A percentile compares a stretch with the other conserved stretches of the same genome.
These are phyloP conservation scores for Coelogynopora nodosa DNA, from an alignment of 2,888 invertebrate genomes.

Conservation along the genomic window DNA sequence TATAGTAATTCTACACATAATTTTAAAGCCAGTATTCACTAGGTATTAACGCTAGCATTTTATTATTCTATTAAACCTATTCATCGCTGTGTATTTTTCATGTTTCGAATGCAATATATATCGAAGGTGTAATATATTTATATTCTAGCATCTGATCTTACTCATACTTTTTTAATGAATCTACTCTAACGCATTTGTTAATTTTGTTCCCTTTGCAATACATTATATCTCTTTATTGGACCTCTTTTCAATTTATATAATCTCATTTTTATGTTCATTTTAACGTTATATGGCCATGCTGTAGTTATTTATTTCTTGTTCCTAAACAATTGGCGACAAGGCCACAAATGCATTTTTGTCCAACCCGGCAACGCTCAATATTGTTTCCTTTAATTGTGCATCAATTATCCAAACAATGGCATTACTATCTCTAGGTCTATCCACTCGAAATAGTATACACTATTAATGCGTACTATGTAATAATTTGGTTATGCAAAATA, in stretches of 20 bases:
- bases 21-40: background rate
- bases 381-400: background rate
- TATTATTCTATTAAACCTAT: slow-evolving; percentile 16
- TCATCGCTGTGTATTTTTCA: no score
- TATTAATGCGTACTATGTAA: no score
- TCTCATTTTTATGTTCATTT: background rate
- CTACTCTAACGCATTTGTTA: slow-evolving; percentile 13
- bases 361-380: background rate
- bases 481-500: slow-evolving; percentile 5
- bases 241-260: background rate
- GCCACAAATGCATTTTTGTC: background rate
- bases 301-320: background rate
- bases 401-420: no score
- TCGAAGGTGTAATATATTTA: background rate
- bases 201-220: background rate
- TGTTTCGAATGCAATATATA: background rate
- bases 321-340: background rate
- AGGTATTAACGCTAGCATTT: slow-evolving; percentile 10
- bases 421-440: no score
- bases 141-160: background rate
- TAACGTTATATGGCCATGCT: no score
- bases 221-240: slow-evolving; percentile 20
- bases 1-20: background rate
- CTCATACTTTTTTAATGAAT: background rate
- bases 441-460: no score